phyloP scores from a whole-genome alignment of 2,113 vertebrate species.

The Sorex araneus region DNA sequence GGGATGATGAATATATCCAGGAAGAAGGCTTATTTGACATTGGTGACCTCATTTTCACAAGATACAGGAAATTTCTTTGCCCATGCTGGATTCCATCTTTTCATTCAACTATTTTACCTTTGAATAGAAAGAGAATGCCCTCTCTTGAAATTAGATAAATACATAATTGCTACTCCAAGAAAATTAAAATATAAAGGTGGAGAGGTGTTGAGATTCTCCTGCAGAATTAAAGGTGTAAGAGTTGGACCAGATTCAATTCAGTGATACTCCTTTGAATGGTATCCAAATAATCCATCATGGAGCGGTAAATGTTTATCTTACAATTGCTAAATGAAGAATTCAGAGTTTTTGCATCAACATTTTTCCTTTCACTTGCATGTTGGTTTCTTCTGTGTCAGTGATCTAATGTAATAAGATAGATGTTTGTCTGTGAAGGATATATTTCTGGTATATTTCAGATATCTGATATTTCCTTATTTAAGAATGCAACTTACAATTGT shows the following conservation, averaged over 20 bases:
- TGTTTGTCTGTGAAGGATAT: too few relatives aligned
- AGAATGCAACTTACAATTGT: too few relatives aligned
- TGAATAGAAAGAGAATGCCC: conserved; percentile 84
- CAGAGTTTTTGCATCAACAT: neutral
- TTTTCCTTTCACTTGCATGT: too few relatives aligned
- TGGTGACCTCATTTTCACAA: neutral
- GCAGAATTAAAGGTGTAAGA: too few relatives aligned
- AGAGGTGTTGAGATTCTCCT: too few relatives aligned
- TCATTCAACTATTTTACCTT: conserved; percentile 53
- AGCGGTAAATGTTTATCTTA: conserved; percentile 82
- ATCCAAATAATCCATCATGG: conserved; percentile 84
- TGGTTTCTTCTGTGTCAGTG: fast-evolving
- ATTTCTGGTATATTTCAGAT: too few relatives aligned
- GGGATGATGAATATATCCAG: too few relatives aligned
- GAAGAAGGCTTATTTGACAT: too few relatives aligned
- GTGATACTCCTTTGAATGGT: conserved; percentile 91
- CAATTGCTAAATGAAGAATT: neutral
- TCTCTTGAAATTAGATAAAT: too few relatives aligned
- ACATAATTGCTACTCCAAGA: too few relatives aligned
- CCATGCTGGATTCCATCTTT: neutral
- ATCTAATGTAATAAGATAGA: neutral
- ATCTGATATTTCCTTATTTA: too few relatives aligned
- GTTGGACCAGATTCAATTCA: conserved; percentile 85
- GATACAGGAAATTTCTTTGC: neutral
- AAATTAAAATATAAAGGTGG: too few relatives aligned